Evolutionary conservation across 2,797 vertebrate genomes (phyloP), one percentile per base, ranked within the genome.

Genomic region (Pelobates cultripes): DNA sequence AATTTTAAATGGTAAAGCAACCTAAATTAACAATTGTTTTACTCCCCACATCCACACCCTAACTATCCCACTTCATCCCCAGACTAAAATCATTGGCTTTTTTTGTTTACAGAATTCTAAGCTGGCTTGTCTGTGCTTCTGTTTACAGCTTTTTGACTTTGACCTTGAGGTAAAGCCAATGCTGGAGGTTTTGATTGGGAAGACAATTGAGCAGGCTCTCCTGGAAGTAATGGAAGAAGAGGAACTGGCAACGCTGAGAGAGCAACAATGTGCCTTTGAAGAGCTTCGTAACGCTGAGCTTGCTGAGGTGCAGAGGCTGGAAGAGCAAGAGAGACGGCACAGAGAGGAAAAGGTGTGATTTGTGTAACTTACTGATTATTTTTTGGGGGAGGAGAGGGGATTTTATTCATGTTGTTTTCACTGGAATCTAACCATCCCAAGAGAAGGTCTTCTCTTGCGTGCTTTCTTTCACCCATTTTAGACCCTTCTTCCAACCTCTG

Each of bases 201-300:
- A 98, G 88, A 96, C 92, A 0, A 90, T 98, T 40, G 97, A 99
- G 80, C 97, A 97, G 89, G 90, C 97, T 13, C 92, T 98, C 82
- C 86, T 95, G 87, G 98, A 99, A 87, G 96, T 98, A 72, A 95
- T 95, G 94, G 97, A 98, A 84, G 97, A 99, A 81, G 97, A 98
- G 69, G 98, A 99, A 88, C 86, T 99, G 87, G 94, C 94, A 53
- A 88, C 80, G 44, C 90, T 99, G 64, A 87, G 70, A 79, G 89
- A 91, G 13, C 94, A 88, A 76, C 97, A 97, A 87, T 85, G 84
- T 0, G 90, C 87, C 0, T 97, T 94, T 0, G 84, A 90, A 14
- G 96, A 97, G 87, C 88, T 96, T 28, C 90, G 94, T 7, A 95
- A 95, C 0, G 88, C 91, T 0, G 95, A 99, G 78, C 90, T 96